Percentiles rank a stretch among this genome's conserved stretches.
Conservation (phyloP, 1,140 invertebrate species). For the Venturia canescens region DNA sequence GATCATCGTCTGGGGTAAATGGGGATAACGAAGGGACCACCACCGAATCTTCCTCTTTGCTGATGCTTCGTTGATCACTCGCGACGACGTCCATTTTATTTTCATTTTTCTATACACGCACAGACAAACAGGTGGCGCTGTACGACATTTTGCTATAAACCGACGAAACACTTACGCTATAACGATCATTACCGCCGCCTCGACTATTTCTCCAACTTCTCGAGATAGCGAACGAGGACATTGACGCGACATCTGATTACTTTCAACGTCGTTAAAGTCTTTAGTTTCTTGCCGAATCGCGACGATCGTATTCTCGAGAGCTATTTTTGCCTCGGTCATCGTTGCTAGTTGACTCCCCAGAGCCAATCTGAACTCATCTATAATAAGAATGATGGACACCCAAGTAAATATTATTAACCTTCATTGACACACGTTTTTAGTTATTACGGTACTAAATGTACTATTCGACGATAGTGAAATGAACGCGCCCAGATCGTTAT, state of each 20-base stretch:
- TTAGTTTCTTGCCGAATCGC: not conserved
- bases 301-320: conserved; percentile 12
- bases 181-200: no score
- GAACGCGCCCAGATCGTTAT: not conserved
- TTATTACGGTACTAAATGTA: no score
- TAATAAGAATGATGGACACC: not conserved
- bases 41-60: not conserved
- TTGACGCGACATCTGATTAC: no score
- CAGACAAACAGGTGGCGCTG: no score
- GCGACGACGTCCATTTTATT: no score
- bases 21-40: not conserved
- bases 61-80: not conserved
- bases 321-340: conserved; percentile 4
- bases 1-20: conserved; percentile 14
- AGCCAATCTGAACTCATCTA: conserved; percentile 20
- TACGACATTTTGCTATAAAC: no score
- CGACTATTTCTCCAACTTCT: no score
- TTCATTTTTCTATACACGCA: no score
- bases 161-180: no score
- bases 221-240: no score
- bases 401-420: no score
- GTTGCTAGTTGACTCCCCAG: not conserved
- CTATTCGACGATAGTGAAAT: not conserved
- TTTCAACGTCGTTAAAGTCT: not conserved
- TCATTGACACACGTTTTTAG: no score